phyloP scores from a whole-genome alignment of 2,113 vertebrate genomes.

The Cinclus cinclus region DNA sequence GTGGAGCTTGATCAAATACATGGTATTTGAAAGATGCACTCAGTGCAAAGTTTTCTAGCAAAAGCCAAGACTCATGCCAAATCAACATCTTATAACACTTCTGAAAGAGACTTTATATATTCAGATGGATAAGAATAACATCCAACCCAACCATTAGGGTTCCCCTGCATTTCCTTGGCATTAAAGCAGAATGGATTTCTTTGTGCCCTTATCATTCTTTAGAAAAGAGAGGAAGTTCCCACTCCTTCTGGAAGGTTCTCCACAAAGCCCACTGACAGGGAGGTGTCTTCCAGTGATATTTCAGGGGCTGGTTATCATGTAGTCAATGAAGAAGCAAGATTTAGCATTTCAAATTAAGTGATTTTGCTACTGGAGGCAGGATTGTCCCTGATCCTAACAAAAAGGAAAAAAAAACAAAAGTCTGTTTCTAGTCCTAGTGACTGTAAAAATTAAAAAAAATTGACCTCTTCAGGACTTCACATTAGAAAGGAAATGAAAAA shows the following conservation, averaged over 20 bases:
- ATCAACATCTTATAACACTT: not conserved
- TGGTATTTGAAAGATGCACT: not conserved
- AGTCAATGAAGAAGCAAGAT: not conserved
- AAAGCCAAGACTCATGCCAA: not conserved
- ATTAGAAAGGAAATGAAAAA: not conserved
- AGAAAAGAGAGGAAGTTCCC: not conserved
- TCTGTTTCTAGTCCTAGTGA: not conserved
- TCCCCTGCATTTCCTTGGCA: not conserved
- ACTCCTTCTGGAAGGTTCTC: not conserved
- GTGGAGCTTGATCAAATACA: not conserved
- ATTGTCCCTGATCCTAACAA: not conserved
- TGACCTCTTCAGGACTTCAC: not conserved
- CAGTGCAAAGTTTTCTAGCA: not conserved
- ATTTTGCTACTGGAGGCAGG: not conserved
- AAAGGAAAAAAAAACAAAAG: not conserved
- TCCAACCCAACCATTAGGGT: not conserved
- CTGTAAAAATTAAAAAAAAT: not conserved
- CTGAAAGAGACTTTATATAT: not conserved
- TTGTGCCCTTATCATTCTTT: not conserved
- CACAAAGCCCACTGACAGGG: not conserved
- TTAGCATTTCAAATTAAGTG: not conserved
- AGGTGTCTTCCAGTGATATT: not conserved
- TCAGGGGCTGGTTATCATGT: not conserved
- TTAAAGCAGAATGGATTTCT: not conserved
- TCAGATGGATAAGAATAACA: not conserved